Percentiles rank a stretch among this genome's conserved stretches.
These are phyloP conservation scores for Crepidodera aurea DNA, from an alignment of 2,888 invertebrate genomes.

Conservation along the genomic window DNA sequence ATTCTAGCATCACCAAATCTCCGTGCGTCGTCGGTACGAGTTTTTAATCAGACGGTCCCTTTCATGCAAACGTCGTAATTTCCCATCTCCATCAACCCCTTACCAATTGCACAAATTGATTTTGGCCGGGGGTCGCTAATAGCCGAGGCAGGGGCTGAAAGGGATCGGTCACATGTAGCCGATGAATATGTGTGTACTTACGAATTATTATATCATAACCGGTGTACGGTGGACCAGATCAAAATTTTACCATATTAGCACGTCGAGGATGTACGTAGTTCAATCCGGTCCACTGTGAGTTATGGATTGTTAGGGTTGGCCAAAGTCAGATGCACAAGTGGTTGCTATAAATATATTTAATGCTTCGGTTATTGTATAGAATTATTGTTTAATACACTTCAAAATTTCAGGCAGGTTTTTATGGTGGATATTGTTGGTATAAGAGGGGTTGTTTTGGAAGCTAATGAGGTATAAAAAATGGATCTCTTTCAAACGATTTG, in stretches of 20 bases:
- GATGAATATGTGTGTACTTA: conserved; percentile 51
- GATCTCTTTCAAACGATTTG: background rate
- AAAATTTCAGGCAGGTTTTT: conserved; percentile 11
- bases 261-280: background rate
- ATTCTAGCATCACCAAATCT: conserved; percentile 42
- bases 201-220: conserved; percentile 59
- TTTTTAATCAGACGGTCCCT: conserved; percentile 54
- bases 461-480: background rate
- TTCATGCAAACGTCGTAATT: conserved; percentile 53
- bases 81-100: conserved; percentile 51
- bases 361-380: conserved; percentile 56
- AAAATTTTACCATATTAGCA: background rate
- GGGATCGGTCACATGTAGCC: conserved; percentile 50
- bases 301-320: conserved; percentile 51
- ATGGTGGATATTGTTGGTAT: conserved; percentile 4
- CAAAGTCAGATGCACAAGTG: conserved; percentile 62
- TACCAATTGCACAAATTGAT: conserved; percentile 59
- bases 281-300: conserved; percentile 36
- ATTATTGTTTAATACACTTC: conserved; percentile 47
- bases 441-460: background rate
- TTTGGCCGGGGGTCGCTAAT: conserved; percentile 49
- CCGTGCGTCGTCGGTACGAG: conserved; percentile 42
- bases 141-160: conserved; percentile 46
- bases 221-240: conserved; percentile 32
- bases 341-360: conserved; percentile 59